Evolutionary conservation across 2,888 invertebrate species (phyloP), one percentile per base, ranked within the genome.

Genomic region (Ectemnius lituratus): DNA sequence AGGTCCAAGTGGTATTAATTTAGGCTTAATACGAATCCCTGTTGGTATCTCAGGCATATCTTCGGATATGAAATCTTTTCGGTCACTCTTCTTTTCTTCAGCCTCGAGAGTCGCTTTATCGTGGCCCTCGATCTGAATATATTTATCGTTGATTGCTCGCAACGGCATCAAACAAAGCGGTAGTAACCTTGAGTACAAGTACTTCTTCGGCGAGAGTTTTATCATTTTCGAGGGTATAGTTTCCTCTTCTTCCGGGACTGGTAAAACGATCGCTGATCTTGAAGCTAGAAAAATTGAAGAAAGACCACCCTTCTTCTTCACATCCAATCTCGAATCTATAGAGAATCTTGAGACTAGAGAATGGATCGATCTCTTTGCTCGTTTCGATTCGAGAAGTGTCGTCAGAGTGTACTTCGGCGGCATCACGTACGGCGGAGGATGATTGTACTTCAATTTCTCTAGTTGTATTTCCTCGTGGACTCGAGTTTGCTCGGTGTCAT

Each of bases 281-380:
- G 59, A n/a, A 4, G 63, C 58, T 4, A 71, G 0, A 0, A 47
- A 37, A 0, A 52, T 23, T 1, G 63, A 28, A 0, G 80, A 64
- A 3, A 88, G 70, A 11, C 84, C 81, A 6, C 72, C 78, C 11
- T 62, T 83, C 46, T 83, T 82, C 63, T 90, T 90, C 6, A 87
- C 79, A 13, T 87, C 84, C 11, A 90, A 67, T 72, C 84, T 87
- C 0, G 89, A 90, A 52, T 91, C 88, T 2, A 90, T 84, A 0
- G 91, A 90, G 76, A 90, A 91, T 75, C 90, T 80, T 1, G 91
- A 90, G 0, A 91, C 75, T 27, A 91, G 73, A 2, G 90, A 90
- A 16, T 87, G 87, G 8, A 86, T 79, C 2, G 90, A 90, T 62
- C 85, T 84, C 0, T 85, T 86, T 2, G 90, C 90, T 61, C 83